phyloP scores from a whole-genome alignment of 2,113 vertebrate genomes.

The Ibidorhyncha struthersii region DNA sequence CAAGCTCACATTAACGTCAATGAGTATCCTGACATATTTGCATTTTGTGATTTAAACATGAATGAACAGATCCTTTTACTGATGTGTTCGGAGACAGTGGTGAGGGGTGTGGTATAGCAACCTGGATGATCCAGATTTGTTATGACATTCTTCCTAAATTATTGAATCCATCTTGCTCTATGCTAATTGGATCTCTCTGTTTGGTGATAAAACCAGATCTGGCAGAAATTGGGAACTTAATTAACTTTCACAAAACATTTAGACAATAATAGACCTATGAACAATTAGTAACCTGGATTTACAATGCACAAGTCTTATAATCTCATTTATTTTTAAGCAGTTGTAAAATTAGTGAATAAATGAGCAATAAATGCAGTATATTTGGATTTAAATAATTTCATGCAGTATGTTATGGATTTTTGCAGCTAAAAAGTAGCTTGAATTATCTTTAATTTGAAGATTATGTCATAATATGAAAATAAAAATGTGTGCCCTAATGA shows the following conservation, averaged over 20 bases:
- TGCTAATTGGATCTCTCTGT: slow-evolving; percentile 40
- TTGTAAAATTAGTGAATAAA: slow-evolving; percentile 9
- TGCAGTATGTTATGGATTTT: neutral
- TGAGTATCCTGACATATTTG: neutral
- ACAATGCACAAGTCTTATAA: neutral
- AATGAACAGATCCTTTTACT: neutral
- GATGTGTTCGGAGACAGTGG: neutral
- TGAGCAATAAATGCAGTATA: neutral
- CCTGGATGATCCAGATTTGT: slow-evolving; percentile 19
- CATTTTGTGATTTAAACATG: slow-evolving; percentile 7
- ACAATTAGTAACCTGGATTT: slow-evolving; percentile 33
- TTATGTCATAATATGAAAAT: neutral
- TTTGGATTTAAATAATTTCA: neutral
- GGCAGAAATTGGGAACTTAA: slow-evolving; percentile 37
- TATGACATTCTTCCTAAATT: slow-evolving; percentile 31
- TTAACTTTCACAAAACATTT: slow-evolving; percentile 48
- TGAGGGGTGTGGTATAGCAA: neutral
- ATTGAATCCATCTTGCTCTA: slow-evolving; percentile 20
- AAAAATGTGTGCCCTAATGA: neutral
- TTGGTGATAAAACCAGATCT: slow-evolving; percentile 37
- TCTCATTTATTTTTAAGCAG: neutral
- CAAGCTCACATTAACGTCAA: neutral
- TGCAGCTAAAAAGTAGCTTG: slow-evolving; percentile 5
- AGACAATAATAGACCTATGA: slow-evolving; percentile 38
- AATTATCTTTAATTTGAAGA: neutral